Conservation (phyloP, 2,888 invertebrate genomes). For the Macropis europaea region DNA sequence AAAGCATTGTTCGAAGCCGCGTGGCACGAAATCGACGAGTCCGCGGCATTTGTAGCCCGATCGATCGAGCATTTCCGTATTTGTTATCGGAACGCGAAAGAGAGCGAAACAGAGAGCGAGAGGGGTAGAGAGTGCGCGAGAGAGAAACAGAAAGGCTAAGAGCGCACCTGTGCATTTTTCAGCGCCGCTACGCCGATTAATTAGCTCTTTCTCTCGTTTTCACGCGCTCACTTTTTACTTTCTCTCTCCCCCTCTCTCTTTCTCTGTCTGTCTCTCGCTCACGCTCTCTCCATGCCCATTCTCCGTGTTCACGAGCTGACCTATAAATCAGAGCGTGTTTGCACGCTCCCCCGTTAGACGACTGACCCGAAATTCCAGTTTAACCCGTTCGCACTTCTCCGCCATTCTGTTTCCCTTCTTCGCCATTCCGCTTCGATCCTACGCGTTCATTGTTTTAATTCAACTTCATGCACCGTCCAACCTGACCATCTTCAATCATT, state of each 20-base stretch:
- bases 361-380: conserved; percentile 60
- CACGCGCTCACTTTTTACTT: conserved; percentile 14
- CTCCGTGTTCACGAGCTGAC: conserved; percentile 57
- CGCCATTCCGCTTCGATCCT: conserved; percentile 9
- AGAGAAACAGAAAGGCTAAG: conserved; percentile 19
- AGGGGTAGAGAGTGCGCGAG: conserved; percentile 25
- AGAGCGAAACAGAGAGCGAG: conserved; percentile 9
- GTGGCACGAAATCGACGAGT: conserved; percentile 15
- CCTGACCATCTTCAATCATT: no score
- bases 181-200: conserved; percentile 61
- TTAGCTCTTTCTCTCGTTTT: conserved; percentile 53
- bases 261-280: background rate
- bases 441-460: conserved; percentile 13
- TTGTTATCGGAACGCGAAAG: conserved; percentile 19
- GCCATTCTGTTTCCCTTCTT: background rate
- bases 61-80: conserved; percentile 40
- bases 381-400: conserved; percentile 38
- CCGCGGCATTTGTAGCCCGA: conserved; percentile 27
- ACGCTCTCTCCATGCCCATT: conserved; percentile 32
- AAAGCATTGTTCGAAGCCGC: conserved; percentile 7
- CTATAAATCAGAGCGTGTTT: conserved; percentile 69
- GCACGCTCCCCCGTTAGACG: conserved; percentile 52
- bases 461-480: no score
- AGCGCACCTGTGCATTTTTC: conserved; percentile 60
- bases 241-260: background rate